phyloP scores from a whole-genome alignment of 2,888 invertebrate genomes.

The Drosophila acutilabella region DNA sequence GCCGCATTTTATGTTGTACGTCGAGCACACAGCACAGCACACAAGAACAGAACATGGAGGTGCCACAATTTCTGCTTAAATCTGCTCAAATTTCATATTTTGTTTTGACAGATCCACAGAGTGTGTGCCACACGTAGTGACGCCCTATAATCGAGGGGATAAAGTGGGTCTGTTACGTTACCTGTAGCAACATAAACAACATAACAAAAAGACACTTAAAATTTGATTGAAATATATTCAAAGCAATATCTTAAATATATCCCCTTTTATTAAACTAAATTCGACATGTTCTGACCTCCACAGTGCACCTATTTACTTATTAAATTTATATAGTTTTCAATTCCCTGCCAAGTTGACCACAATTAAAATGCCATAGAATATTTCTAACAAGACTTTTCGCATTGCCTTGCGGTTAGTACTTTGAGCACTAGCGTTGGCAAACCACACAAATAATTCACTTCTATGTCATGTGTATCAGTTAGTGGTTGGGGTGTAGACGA shows the following conservation, averaged over 20 bases:
- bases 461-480: slow-evolving; percentile 15
- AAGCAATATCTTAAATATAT: neutral
- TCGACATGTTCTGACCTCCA: no score
- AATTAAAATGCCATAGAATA: slow-evolving; percentile 68
- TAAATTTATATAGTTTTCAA: no score
- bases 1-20: slow-evolving; percentile 41
- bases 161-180: no score
- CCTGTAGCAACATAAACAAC: no score
- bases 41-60: slow-evolving; percentile 2
- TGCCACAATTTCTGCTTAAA: slow-evolving; percentile 55
- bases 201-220: neutral
- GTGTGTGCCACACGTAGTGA: neutral
- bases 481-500: neutral
- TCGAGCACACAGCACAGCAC: neutral
- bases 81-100: slow-evolving; percentile 74
- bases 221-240: slow-evolving; percentile 3
- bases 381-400: slow-evolving; percentile 44
- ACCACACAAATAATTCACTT: slow-evolving; percentile 20
- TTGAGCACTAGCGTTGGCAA: slow-evolving; percentile 13
- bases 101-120: slow-evolving; percentile 57
- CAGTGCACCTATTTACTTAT: no score
- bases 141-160: no score
- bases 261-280: no score
- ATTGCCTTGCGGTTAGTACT: slow-evolving; percentile 20
- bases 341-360: slow-evolving; percentile 44